phyloP scores from a whole-genome alignment of 2,113 vertebrate species.

The Neodontobutis hainanensis region DNA sequence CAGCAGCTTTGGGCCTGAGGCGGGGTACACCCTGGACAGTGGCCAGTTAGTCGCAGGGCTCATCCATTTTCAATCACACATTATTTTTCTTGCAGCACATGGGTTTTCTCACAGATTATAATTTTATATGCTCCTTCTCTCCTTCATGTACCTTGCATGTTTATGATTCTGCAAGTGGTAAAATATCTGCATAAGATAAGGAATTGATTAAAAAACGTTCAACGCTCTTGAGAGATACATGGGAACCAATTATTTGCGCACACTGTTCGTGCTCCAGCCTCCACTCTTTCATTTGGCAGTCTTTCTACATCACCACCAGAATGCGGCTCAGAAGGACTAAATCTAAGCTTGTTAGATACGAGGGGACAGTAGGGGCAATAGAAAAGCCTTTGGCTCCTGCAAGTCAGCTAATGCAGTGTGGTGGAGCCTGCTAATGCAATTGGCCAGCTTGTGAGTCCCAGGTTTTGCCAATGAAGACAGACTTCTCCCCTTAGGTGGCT shows the following conservation, averaged over 20 bases:
- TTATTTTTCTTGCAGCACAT: neutral
- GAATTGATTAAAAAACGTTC: conserved; percentile 22
- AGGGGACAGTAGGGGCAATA: conserved; percentile 27
- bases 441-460: conserved; percentile 34
- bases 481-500: conserved; percentile 58
- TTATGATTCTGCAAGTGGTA: conserved; percentile 8
- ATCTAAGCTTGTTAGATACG: conserved; percentile 36
- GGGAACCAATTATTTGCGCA: conserved; percentile 26
- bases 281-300: neutral
- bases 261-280: neutral
- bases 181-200: conserved; percentile 18
- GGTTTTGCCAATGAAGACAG: conserved; percentile 50
- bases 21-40: too few relatives aligned
- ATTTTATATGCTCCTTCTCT: neutral
- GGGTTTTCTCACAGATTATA: neutral
- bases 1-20: too few relatives aligned
- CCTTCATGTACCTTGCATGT: neutral
- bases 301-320: conserved; percentile 1
- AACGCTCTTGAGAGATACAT: conserved; percentile 20
- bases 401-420: conserved; percentile 29
- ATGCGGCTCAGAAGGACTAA: conserved; percentile 23
- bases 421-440: conserved; percentile 55
- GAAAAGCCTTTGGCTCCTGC: conserved; percentile 34
- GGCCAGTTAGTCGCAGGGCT: too few relatives aligned
- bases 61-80: neutral